Evolutionary conservation across 92 coral and sea anemone genomes (phyloP).

Genomic region (Desmophyllum pertusum): DNA sequence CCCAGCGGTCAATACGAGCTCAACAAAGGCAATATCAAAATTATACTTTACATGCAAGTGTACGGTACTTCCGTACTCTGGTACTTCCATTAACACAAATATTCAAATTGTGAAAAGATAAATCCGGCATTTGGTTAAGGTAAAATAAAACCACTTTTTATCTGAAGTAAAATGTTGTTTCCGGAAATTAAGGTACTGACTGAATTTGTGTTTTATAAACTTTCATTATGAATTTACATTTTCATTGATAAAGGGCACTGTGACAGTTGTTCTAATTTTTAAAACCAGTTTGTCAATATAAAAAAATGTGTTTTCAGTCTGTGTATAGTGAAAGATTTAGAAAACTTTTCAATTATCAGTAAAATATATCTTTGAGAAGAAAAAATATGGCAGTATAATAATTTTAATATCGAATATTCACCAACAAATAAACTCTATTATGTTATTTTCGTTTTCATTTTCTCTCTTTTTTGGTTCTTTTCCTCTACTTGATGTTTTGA

Average conservation of each 20-base stretch:
- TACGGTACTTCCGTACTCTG: no score
- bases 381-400: background rate
- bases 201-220: background rate
- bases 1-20: background rate
- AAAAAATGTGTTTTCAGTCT: background rate
- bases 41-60: background rate
- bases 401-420: background rate
- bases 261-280: background rate
- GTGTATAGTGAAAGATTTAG: background rate
- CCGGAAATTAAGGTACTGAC: background rate
- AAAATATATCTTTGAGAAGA: background rate
- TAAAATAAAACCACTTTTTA: no score
- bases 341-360: background rate
- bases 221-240: slow-evolving; percentile 7
- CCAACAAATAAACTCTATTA: background rate
- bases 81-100: background rate
- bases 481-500: background rate
- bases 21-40: background rate
- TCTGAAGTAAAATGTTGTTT: background rate
- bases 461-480: background rate
- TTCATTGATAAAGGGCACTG: background rate
- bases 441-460: background rate
- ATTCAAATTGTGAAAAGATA: background rate
- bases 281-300: background rate
- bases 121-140: background rate